These are phyloP conservation scores for Oncorhynchus masou DNA, from an alignment of 2,113 vertebrate genomes.

Conservation along the genomic window DNA sequence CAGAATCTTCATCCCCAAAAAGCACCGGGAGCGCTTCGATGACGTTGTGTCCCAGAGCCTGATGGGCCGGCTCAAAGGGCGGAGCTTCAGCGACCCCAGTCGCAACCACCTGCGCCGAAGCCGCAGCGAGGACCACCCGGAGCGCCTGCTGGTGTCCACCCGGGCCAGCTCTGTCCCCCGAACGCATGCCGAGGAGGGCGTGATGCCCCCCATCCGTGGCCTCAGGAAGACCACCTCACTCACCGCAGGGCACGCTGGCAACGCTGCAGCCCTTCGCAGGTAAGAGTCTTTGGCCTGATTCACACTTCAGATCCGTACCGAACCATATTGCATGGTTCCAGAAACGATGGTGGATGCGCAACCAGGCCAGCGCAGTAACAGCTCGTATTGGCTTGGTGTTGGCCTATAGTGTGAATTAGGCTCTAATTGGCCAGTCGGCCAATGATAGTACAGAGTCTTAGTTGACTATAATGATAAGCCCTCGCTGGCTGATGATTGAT, in stretches of 20 bases:
- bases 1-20: constrained; percentile 99
- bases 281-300: constrained; percentile 34
- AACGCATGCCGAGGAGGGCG: constrained; percentile 77
- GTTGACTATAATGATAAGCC: too few species aligned
- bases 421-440: too few species aligned
- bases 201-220: constrained; percentile 69
- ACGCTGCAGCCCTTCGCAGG: constrained; percentile 82
- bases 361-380: too few species aligned
- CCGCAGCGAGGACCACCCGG: constrained; percentile 92
- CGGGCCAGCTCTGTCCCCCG: constrained; percentile 91
- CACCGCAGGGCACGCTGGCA: constrained; percentile 75
- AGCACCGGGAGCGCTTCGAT: constrained; percentile 94
- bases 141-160: constrained; percentile 87
- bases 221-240: constrained; percentile 86
- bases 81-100: constrained; percentile 78
- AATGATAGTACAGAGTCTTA: too few species aligned
- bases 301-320: too few species aligned
- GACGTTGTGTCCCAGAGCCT: constrained; percentile 93
- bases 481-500: too few species aligned
- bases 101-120: constrained; percentile 84
- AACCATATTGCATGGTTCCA: too few species aligned
- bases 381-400: too few species aligned
- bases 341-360: too few species aligned
- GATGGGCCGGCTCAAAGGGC: constrained; percentile 89
- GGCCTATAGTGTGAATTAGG: too few species aligned